Evolutionary conservation across 2,888 invertebrate species (phyloP).

Genomic region (Synanthedon myopaeformis): DNA sequence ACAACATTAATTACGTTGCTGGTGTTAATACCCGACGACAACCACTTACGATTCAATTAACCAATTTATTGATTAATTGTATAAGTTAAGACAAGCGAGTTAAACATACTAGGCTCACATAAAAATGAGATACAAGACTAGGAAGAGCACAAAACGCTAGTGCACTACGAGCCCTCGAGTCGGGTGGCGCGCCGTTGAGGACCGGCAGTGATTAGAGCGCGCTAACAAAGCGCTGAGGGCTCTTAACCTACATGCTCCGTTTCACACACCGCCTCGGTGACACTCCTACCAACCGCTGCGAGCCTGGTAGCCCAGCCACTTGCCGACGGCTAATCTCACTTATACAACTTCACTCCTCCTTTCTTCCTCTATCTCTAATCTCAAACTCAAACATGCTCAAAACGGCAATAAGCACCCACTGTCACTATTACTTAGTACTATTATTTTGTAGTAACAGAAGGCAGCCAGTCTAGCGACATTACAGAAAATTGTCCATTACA

Average conservation of each 20-base stretch:
- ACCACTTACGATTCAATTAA: background rate
- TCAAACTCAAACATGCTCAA: background rate
- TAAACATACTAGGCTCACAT: constrained; percentile 27
- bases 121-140: constrained; percentile 34
- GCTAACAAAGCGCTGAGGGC: constrained; percentile 65
- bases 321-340: constrained; percentile 40
- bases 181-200: constrained; percentile 56
- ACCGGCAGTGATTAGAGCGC: constrained; percentile 66
- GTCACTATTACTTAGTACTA: no score
- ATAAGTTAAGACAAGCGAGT: constrained; percentile 10
- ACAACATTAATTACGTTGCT: no score
- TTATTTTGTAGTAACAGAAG: no score
- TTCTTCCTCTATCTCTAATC: background rate
- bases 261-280: constrained; percentile 48
- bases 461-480: no score
- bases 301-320: constrained; percentile 35
- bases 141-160: constrained; percentile 61
- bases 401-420: no score
- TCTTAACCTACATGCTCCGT: constrained; percentile 69
- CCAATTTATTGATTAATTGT: background rate
- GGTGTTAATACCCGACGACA: no score
- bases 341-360: background rate
- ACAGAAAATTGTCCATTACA: no score
- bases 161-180: constrained; percentile 52
- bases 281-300: constrained; percentile 46